Evolutionary conservation across 2,888 invertebrate genomes (phyloP), one percentile per base, ranked within the genome.

Genomic region (Phaedon cochleariae): DNA sequence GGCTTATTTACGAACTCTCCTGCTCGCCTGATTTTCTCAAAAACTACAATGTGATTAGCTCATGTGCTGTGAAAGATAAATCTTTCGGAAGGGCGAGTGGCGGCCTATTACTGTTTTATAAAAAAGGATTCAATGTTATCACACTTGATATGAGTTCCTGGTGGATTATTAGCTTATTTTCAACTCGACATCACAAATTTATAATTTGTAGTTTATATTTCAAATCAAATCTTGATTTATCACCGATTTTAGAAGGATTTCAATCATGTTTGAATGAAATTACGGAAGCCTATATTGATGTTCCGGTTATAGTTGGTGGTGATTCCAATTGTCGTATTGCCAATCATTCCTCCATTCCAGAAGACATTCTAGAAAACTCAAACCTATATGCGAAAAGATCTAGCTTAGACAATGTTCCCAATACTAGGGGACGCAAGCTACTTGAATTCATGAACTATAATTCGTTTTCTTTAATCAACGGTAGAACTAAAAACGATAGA

Each of bases 31-130:
- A 18, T 48, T 20, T 48, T 20, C 48, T 48, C 9, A 48, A 48
- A 18, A 6, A 20, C 20, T 48, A 48, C 20, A 48, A 48, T 20
- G 48, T 48, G 21, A 48, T 48, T 20, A 48, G 20, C 20, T 20
- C n/a, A n/a, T 20, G 20, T 48, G 48, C 20, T 17, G 6, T 48
- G 48, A 18, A 20, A 9, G 20, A 48, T 3, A 12, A 48, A 6
- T 48, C 48, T 48, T 48, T 20, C 21, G 48, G 48, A 6, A 48
- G 48, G 48, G 48, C 48, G 48, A 20, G n/a, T n/a, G n/a, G n/a
- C n/a, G n/a, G n/a, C n/a, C n/a, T n/a, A n/a, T n/a, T n/a, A n/a
- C n/a, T n/a, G n/a, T n/a, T n/a, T n/a, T n/a, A n/a, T n/a, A n/a
- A n/a, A n/a, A n/a, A n/a, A n/a, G n/a, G n/a, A n/a, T n/a, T n/a